A percentile compares a stretch with the other conserved stretches of the same genome.
phyloP scores from a whole-genome alignment of 2,113 vertebrate species.

The Malurus elegans region DNA sequence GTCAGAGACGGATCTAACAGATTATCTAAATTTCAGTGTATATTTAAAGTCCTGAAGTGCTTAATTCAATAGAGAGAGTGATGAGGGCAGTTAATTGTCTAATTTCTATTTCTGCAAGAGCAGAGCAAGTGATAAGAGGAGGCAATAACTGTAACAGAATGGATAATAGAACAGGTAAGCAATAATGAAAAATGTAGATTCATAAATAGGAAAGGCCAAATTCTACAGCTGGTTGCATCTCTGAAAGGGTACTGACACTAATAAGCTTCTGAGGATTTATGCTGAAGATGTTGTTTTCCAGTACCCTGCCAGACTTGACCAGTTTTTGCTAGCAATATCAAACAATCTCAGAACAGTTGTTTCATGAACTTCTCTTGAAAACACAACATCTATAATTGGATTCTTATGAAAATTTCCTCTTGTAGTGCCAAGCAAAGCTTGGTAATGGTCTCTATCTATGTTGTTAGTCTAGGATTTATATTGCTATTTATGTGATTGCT shows the following conservation, averaged over 20 bases:
- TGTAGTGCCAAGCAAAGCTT: neutral
- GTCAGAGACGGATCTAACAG: neutral
- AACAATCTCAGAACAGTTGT: neutral
- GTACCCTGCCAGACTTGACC: neutral
- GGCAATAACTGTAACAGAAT: neutral
- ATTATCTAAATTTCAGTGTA: neutral
- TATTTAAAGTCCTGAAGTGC: neutral
- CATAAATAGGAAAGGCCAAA: neutral
- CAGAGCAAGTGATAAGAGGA: neutral
- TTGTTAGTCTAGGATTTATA: neutral
- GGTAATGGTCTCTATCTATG: neutral
- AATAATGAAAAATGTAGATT: constrained; percentile 12
- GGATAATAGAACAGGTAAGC: neutral
- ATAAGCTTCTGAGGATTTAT: neutral
- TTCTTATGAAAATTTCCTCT: neutral
- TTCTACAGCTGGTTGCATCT: neutral
- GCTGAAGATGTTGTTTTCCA: neutral
- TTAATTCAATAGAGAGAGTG: neutral
- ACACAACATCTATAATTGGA: neutral
- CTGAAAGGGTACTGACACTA: neutral
- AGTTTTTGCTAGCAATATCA: neutral
- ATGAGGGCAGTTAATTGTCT: neutral
- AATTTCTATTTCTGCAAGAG: neutral
- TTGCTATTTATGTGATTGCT: neutral
- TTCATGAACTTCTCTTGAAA: neutral